Percentiles rank a stretch among this genome's conserved stretches.
These are phyloP conservation scores for Agriotes lineatus DNA, from an alignment of 2,888 invertebrate species.

Conservation along the genomic window DNA sequence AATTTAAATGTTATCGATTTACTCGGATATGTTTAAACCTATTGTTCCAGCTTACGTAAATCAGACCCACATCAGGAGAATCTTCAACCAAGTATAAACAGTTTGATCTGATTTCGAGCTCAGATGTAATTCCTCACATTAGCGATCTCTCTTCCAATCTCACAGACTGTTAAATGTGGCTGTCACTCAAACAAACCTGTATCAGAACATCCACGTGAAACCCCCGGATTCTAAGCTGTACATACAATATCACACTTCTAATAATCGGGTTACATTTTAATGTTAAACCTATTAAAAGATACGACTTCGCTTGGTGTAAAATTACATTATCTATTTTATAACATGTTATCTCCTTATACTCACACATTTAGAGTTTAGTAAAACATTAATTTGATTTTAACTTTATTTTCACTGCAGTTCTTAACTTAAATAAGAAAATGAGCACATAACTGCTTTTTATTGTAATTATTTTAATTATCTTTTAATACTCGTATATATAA, in stretches of 20 bases:
- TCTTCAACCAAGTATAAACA: constrained; percentile 52
- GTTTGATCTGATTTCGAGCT: constrained; percentile 50
- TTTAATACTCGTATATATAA: no score
- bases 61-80: constrained; percentile 55
- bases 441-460: no score
- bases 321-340: no score
- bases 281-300: no score
- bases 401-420: no score
- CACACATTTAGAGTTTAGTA: no score
- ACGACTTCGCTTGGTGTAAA: no score
- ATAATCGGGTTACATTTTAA: no score
- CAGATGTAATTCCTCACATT: constrained; percentile 43
- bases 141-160: constrained; percentile 41
- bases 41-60: constrained; percentile 48
- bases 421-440: no score
- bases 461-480: no score
- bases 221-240: not conserved
- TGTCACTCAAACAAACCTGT: constrained; percentile 29
- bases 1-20: constrained; percentile 4
- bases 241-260: not conserved
- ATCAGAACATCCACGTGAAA: not conserved
- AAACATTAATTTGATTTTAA: no score
- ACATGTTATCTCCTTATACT: no score
- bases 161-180: constrained; percentile 30
- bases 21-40: not conserved